Percentiles rank a stretch among this genome's conserved stretches.
These are phyloP conservation scores for Pachliopta kotzebuea DNA, from an alignment of 2,888 invertebrate species.

Conservation along the genomic window DNA sequence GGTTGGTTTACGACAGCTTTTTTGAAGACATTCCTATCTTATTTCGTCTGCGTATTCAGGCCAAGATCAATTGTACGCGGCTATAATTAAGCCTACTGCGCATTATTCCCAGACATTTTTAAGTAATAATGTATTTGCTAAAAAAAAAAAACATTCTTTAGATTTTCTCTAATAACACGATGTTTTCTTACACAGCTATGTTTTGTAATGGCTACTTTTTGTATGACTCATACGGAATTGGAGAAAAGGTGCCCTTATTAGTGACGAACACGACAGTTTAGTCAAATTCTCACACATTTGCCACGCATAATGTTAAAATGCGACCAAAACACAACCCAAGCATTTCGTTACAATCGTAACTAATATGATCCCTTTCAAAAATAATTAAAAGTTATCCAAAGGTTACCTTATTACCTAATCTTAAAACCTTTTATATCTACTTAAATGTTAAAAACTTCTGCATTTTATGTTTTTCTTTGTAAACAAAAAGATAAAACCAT, in stretches of 20 bases:
- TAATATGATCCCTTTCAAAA: not conserved
- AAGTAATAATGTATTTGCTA: constrained; percentile 18
- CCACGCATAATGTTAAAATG: constrained; percentile 2
- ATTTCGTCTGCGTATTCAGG: constrained; percentile 66
- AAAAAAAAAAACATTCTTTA: constrained; percentile 2
- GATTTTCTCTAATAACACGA: constrained; percentile 31
- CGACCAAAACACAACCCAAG: constrained; percentile 11
- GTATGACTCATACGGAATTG: constrained; percentile 52
- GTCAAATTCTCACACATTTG: not conserved
- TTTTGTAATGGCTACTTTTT: constrained; percentile 37
- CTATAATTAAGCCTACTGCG: constrained; percentile 52
- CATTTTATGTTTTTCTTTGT: not conserved
- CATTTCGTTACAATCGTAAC: not conserved
- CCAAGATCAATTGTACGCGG: constrained; percentile 63
- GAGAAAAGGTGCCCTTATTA: constrained; percentile 39
- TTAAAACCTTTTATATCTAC: not conserved
- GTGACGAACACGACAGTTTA: not conserved
- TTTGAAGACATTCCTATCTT: constrained; percentile 60
- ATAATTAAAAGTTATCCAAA: not conserved
- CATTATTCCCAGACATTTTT: constrained; percentile 38
- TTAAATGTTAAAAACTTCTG: not conserved
- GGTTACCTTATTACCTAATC: constrained; percentile 16
- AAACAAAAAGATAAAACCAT: constrained; percentile 10
- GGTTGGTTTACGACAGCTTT: constrained; percentile 42
- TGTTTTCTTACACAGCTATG: constrained; percentile 37